phyloP scores from a whole-genome alignment of 2,888 invertebrate genomes.

The Ditula angustiorana region DNA sequence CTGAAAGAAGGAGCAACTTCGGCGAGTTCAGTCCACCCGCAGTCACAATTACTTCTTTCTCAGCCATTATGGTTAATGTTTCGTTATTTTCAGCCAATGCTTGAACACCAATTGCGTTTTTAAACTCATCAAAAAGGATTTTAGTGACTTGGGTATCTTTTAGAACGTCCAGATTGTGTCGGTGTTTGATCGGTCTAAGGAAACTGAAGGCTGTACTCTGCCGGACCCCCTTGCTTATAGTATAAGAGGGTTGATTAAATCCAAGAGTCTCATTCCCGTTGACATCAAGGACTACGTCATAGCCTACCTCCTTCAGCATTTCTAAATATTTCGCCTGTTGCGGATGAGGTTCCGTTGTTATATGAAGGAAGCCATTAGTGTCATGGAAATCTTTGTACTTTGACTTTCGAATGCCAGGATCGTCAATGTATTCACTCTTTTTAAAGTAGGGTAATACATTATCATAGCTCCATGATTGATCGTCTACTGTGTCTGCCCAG shows the following conservation, averaged over 20 bases:
- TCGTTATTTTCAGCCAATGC: slow-evolving; percentile 1
- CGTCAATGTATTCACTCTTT: slow-evolving; percentile 49
- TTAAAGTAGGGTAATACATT: slow-evolving; percentile 48
- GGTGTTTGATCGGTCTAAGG: slow-evolving; percentile 29
- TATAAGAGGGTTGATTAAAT: slow-evolving; percentile 71
- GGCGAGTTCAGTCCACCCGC: slow-evolving; percentile 70
- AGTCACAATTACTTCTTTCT: slow-evolving; percentile 70
- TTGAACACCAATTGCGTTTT: slow-evolving; percentile 36
- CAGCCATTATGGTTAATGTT: slow-evolving; percentile 46
- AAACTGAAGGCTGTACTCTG: slow-evolving; percentile 28
- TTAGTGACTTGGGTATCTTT: slow-evolving; percentile 36
- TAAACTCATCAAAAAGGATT: slow-evolving; percentile 34
- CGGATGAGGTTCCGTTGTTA: not conserved
- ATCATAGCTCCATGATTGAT: slow-evolving; percentile 48
- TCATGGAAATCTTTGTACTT: slow-evolving; percentile 24
- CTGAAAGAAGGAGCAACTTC: slow-evolving; percentile 69
- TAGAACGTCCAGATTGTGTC: slow-evolving; percentile 37
- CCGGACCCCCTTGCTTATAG: slow-evolving; percentile 56
- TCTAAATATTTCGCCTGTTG: slow-evolving; percentile 29
- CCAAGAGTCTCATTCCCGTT: slow-evolving; percentile 72
- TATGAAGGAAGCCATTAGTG: slow-evolving; percentile 8
- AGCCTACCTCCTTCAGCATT: slow-evolving; percentile 73
- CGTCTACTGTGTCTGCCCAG: slow-evolving; percentile 48
- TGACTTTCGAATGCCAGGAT: slow-evolving; percentile 40
- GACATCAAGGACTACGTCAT: slow-evolving; percentile 55